These are phyloP conservation scores for Archilochus colubris DNA, from an alignment of 2,113 vertebrate genomes.

Conservation along the genomic window DNA sequence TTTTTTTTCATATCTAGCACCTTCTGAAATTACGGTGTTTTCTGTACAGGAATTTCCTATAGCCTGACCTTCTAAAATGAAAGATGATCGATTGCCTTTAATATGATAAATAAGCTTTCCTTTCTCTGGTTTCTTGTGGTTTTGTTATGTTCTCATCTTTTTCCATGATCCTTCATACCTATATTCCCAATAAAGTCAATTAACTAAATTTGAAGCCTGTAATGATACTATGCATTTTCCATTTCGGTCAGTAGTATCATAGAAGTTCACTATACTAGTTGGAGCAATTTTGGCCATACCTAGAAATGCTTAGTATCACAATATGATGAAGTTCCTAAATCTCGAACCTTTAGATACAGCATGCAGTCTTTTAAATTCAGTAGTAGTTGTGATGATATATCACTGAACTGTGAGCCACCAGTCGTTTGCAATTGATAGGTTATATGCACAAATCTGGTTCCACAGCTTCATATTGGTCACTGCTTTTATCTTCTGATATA, in stretches of 20 bases:
- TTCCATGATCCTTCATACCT: background rate
- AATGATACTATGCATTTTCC: background rate
- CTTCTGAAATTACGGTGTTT: constrained; percentile 50
- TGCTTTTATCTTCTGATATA: background rate
- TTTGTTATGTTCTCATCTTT: background rate
- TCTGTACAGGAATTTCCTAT: constrained; percentile 1
- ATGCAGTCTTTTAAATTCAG: background rate
- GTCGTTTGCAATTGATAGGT: background rate
- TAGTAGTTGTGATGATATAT: no score
- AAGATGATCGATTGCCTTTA: constrained; percentile 5
- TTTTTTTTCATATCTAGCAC: background rate
- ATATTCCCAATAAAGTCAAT: background rate
- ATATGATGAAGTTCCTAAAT: background rate
- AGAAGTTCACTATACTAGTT: background rate
- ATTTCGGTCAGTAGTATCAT: background rate
- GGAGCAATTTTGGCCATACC: background rate
- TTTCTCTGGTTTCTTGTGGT: background rate
- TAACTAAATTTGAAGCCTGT: background rate
- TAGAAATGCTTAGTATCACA: background rate
- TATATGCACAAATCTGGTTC: background rate
- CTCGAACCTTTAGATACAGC: background rate
- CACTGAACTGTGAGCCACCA: background rate
- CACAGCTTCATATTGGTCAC: background rate
- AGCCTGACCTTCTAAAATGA: background rate
- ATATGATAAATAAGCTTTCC: background rate